Evolutionary conservation across 1,140 invertebrate genomes (phyloP).

Genomic region (Drosophila tani): DNA sequence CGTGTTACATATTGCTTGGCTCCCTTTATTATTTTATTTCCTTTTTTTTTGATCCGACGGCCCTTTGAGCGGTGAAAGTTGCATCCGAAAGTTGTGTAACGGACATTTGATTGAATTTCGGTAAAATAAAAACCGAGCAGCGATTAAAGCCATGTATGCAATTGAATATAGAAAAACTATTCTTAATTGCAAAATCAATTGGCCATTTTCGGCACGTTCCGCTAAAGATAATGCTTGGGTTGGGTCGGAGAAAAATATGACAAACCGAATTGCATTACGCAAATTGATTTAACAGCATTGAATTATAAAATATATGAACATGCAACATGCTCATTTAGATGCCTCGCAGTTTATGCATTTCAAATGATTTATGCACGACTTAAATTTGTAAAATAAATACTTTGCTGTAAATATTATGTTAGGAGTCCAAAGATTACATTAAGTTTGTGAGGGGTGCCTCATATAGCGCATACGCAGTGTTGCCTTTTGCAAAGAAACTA

Average conservation of each 20-base stretch:
- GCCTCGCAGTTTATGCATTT: neutral
- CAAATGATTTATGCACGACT: neutral
- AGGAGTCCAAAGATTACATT: too few relatives aligned
- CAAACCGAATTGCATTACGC: slow-evolving; percentile 11
- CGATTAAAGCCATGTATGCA: slow-evolving; percentile 11
- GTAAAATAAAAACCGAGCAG: neutral
- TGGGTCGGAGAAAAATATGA: slow-evolving; percentile 6
- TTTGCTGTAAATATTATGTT: neutral
- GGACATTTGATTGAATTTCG: slow-evolving; percentile 39
- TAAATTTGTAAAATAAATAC: neutral
- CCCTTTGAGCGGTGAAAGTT: slow-evolving; percentile 22
- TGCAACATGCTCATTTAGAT: neutral
- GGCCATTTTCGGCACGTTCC: slow-evolving; percentile 4
- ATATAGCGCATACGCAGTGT: slow-evolving; percentile 7
- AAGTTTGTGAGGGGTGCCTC: too few relatives aligned
- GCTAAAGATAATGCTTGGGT: neutral
- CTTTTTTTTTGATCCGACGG: slow-evolving; percentile 12
- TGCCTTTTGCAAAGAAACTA: neutral
- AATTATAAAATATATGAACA: slow-evolving; percentile 11
- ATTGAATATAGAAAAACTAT: neutral
- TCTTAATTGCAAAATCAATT: slow-evolving; percentile 42
- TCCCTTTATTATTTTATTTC: slow-evolving; percentile 6
- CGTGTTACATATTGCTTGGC: slow-evolving; percentile 35
- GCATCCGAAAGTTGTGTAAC: slow-evolving; percentile 29
- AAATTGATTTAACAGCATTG: slow-evolving; percentile 10